Evolutionary conservation across 2,113 vertebrate species (phyloP).

Genomic region (Amphilophus citrinellus): DNA sequence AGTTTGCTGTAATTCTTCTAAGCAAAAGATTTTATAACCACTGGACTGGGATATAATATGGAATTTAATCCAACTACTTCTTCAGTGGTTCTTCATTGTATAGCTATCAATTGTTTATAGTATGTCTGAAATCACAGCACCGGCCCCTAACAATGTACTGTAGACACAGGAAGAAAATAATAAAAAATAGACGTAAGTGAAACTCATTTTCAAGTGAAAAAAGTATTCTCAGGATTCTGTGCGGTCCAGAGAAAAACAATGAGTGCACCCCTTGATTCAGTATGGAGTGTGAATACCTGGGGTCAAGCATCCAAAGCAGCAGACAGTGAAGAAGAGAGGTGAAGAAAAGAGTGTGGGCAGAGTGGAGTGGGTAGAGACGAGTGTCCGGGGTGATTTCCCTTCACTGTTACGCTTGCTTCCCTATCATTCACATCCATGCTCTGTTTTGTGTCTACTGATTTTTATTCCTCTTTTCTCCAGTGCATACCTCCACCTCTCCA

Average conservation of each 20-base stretch:
- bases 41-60: not conserved
- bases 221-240: not conserved
- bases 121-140: not conserved
- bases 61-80: not conserved
- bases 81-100: not conserved
- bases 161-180: not conserved
- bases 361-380: no score
- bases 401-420: not conserved
- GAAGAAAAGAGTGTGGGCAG: no score
- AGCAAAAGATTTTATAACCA: not conserved
- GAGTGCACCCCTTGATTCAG: not conserved
- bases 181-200: not conserved
- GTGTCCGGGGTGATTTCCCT: no score
- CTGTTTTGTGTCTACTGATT: not conserved
- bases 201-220: constrained; percentile 4
- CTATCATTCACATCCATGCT: not conserved
- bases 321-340: no score
- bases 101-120: not conserved
- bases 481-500: not conserved
- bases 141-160: not conserved
- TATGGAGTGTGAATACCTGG: not conserved
- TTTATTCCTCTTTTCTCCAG: not conserved
- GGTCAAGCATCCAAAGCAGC: no score
- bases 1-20: not conserved
- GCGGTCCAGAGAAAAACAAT: not conserved